Evolutionary conservation across 2,888 invertebrate species (phyloP).

Genomic region (Vandiemenella viatica): DNA sequence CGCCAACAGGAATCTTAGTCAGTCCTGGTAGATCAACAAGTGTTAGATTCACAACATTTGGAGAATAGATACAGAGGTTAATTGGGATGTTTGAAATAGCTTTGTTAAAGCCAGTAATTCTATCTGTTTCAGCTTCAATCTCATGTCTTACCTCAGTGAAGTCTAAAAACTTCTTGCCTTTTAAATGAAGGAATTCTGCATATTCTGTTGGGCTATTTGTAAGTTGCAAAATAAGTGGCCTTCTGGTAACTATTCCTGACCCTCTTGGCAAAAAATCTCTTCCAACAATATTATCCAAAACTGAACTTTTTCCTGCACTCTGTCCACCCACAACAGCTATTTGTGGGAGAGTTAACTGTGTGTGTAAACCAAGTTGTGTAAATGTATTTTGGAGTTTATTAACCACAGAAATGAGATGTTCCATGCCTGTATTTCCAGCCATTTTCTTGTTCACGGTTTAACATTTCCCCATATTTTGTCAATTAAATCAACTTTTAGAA

Average conservation of each 20-base stretch:
- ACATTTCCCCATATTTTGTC: too few relatives aligned
- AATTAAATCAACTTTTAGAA: too few relatives aligned
- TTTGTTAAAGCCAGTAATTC: slow-evolving; percentile 42
- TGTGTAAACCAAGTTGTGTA: too few relatives aligned
- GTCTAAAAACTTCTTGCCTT: slow-evolving; percentile 39
- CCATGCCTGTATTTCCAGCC: too few relatives aligned
- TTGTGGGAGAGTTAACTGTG: too few relatives aligned
- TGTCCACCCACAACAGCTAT: slow-evolving; percentile 49
- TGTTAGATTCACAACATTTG: slow-evolving; percentile 38
- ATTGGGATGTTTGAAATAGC: slow-evolving; percentile 42
- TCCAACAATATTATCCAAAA: slow-evolving; percentile 45
- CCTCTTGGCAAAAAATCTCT: slow-evolving; percentile 46
- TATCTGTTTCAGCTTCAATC: slow-evolving; percentile 43
- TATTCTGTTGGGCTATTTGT: slow-evolving; percentile 28
- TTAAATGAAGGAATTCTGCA: slow-evolving; percentile 43
- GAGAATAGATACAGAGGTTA: slow-evolving; percentile 41
- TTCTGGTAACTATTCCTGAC: slow-evolving; percentile 43
- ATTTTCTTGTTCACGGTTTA: too few relatives aligned
- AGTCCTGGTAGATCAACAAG: slow-evolving; percentile 49
- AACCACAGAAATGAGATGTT: too few relatives aligned
- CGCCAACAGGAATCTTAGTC: slow-evolving; percentile 45
- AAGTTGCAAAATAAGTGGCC: slow-evolving; percentile 47
- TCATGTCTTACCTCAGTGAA: slow-evolving; percentile 41
- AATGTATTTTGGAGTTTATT: too few relatives aligned
- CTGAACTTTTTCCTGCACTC: slow-evolving; percentile 50